phyloP scores from a whole-genome alignment of 2,113 vertebrate genomes.

The Myotis brandtii region DNA sequence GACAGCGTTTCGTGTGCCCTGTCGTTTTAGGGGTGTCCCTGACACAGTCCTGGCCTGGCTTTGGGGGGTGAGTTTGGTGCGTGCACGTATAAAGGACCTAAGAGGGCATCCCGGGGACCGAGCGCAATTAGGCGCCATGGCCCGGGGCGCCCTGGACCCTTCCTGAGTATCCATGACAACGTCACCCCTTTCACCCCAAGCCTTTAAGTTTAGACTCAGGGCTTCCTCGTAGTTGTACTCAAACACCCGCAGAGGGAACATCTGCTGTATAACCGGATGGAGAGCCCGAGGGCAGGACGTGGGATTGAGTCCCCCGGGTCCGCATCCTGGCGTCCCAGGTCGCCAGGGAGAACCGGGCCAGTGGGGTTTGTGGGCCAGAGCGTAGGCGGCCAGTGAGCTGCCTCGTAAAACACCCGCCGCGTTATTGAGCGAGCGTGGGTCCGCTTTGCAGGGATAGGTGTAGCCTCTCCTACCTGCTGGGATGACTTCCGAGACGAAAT shows the following conservation, averaged over 20 bases:
- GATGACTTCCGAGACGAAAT: constrained; percentile 12
- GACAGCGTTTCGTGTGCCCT: background rate
- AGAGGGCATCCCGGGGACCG: background rate
- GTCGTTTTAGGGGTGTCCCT: background rate
- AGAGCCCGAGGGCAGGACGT: background rate
- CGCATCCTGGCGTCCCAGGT: too few relatives aligned
- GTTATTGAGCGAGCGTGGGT: background rate
- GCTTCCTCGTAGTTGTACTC: background rate
- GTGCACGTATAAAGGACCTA: background rate
- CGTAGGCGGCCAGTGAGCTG: background rate
- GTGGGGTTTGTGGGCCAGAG: constrained; percentile 12
- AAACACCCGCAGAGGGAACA: background rate
- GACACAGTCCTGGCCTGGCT: background rate
- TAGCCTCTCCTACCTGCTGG: constrained; percentile 25
- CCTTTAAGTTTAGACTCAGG: background rate
- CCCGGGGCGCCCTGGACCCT: background rate
- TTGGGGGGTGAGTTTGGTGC: background rate
- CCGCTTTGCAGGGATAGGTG: background rate
- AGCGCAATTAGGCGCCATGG: background rate
- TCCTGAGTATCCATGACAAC: background rate
- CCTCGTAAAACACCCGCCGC: background rate
- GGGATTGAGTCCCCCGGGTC: background rate
- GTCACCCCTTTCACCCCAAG: background rate
- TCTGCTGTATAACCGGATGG: background rate
- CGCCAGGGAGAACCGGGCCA: constrained; percentile 50